Conservation (phyloP, 2,888 invertebrate species). For the Scaptomyza polygonia region DNA sequence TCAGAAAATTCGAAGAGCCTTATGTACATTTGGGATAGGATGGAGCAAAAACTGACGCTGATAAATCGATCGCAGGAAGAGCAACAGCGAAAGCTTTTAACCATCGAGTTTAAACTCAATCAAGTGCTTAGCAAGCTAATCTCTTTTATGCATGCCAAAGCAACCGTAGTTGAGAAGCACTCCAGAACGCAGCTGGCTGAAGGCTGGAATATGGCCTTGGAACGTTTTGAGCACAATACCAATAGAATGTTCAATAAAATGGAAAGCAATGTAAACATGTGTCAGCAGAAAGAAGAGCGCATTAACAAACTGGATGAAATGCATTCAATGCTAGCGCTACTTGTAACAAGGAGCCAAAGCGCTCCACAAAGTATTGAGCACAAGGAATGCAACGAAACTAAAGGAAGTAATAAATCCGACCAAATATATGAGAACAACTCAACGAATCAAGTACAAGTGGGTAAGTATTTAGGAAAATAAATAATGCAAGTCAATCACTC, state of each 20-base stretch:
- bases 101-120: slow-evolving; percentile 83
- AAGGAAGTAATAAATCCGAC: background rate
- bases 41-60: slow-evolving; percentile 84
- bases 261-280: slow-evolving; percentile 53
- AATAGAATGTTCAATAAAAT: slow-evolving; percentile 52
- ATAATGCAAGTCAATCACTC: slow-evolving; percentile 23
- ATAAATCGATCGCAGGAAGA: slow-evolving; percentile 83
- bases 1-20: background rate
- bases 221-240: slow-evolving; percentile 1
- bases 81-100: slow-evolving; percentile 77
- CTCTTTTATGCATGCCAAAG: slow-evolving; percentile 76
- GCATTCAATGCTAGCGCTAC: slow-evolving; percentile 78
- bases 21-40: slow-evolving; percentile 80
- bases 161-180: background rate
- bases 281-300: slow-evolving; percentile 44
- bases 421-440: background rate
- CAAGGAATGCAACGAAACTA: slow-evolving; percentile 24
- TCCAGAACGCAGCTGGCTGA: slow-evolving; percentile 4
- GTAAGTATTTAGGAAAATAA: slow-evolving; percentile 16
- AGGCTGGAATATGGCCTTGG: slow-evolving; percentile 10
- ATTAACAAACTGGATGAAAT: slow-evolving; percentile 78
- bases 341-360: slow-evolving; percentile 56
- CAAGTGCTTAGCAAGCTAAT: slow-evolving; percentile 83
- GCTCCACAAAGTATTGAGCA: background rate
- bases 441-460: slow-evolving; percentile 18